phyloP scores from a whole-genome alignment of 2,888 invertebrate genomes.

The Epistrophe eligans region DNA sequence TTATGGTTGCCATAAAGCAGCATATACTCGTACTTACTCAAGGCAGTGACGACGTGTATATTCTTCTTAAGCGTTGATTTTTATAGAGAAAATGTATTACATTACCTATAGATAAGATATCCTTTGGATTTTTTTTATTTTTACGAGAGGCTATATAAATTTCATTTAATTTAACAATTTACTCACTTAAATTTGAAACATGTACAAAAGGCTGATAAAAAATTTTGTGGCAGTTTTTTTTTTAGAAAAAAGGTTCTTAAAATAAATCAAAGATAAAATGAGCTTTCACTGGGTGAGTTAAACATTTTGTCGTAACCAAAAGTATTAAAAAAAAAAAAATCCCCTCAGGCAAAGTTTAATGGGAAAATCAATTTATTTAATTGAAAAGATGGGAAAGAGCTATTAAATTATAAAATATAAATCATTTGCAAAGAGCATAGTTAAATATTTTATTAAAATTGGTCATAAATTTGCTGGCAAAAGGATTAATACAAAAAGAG shows the following conservation, averaged over 20 bases:
- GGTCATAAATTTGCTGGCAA: background rate
- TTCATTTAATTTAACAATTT: slow-evolving; percentile 70
- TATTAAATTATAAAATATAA: slow-evolving; percentile 43
- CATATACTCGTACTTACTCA: background rate
- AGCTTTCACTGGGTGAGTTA: slow-evolving; percentile 3
- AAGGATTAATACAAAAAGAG: background rate
- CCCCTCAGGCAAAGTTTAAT: slow-evolving; percentile 36
- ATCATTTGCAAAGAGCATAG: slow-evolving; percentile 26
- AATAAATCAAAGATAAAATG: slow-evolving; percentile 62
- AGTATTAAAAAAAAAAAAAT: background rate
- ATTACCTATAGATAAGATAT: slow-evolving; percentile 10
- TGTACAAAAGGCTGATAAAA: slow-evolving; percentile 22
- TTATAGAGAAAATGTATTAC: slow-evolving; percentile 50
- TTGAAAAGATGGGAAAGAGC: slow-evolving; percentile 34
- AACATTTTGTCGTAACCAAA: slow-evolving; percentile 33
- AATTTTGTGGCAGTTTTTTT: background rate
- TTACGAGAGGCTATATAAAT: slow-evolving; percentile 54
- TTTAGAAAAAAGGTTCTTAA: slow-evolving; percentile 19
- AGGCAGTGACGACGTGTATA: slow-evolving; percentile 7
- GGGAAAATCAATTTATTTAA: slow-evolving; percentile 61
- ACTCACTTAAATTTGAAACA: slow-evolving; percentile 59
- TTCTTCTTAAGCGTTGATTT: slow-evolving; percentile 24
- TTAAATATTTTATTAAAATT: slow-evolving; percentile 26
- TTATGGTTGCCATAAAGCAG: slow-evolving; percentile 8
- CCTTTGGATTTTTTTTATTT: slow-evolving; percentile 15